These are phyloP conservation scores for Drosophila truncata DNA, from an alignment of 1,140 invertebrate genomes.

Conservation along the genomic window DNA sequence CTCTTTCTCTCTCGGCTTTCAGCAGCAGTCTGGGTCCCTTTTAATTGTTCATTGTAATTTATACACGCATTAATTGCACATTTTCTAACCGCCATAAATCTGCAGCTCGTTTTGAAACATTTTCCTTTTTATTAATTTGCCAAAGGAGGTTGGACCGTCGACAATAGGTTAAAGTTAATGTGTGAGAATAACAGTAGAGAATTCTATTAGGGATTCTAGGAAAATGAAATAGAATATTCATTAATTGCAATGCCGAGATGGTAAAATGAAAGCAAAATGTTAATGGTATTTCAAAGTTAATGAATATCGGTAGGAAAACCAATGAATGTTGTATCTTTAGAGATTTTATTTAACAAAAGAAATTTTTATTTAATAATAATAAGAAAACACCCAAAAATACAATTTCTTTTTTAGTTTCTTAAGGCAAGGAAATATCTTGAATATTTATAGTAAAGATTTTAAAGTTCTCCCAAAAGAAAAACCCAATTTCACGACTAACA, in stretches of 20 bases:
- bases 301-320: not conserved
- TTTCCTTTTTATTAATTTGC: slow-evolving; percentile 51
- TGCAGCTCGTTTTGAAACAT: slow-evolving; percentile 45
- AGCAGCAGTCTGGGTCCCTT: slow-evolving; percentile 16
- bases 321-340: no score
- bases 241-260: not conserved
- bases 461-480: not conserved
- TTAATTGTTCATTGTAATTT: slow-evolving; percentile 56
- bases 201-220: slow-evolving; percentile 42
- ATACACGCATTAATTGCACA: slow-evolving; percentile 64
- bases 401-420: no score
- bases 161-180: slow-evolving; percentile 38
- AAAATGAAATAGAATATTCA: slow-evolving; percentile 29
- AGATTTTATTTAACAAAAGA: not conserved
- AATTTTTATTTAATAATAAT: not conserved
- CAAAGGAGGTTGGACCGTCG: slow-evolving; percentile 27
- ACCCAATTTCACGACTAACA: not conserved
- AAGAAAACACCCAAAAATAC: no score
- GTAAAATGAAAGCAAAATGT: not conserved
- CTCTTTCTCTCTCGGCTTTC: not conserved
- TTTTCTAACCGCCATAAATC: slow-evolving; percentile 64
- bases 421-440: not conserved
- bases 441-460: not conserved
- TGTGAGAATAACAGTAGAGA: slow-evolving; percentile 26
- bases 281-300: not conserved